Evolutionary conservation across 2,113 vertebrate species (phyloP).

Genomic region (Pterocles gutturalis): DNA sequence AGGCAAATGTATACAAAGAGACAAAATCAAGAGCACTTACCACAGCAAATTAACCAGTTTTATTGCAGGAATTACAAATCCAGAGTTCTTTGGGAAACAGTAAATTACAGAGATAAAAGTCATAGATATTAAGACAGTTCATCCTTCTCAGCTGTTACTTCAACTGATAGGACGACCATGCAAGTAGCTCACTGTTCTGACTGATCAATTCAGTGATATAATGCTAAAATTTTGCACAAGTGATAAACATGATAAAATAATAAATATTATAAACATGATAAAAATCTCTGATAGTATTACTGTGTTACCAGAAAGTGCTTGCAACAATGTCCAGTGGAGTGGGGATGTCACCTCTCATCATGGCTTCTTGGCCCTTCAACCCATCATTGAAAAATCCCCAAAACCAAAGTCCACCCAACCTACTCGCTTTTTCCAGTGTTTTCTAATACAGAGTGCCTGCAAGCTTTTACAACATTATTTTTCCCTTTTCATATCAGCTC

Average conservation of each 20-base stretch:
- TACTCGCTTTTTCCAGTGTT: neutral
- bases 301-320: neutral
- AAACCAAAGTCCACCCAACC: neutral
- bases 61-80: neutral
- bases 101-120: neutral
- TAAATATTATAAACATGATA: neutral
- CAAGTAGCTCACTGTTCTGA: neutral
- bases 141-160: neutral
- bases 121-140: neutral
- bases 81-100: neutral
- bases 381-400: accelerated
- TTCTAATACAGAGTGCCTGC: neutral
- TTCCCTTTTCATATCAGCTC: constrained; percentile 2
- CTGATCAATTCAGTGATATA: neutral
- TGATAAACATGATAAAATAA: neutral
- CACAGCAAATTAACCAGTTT: neutral
- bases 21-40: neutral
- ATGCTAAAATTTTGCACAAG: neutral
- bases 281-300: neutral
- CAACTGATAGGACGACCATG: neutral
- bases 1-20: neutral
- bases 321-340: neutral
- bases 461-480: neutral
- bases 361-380: neutral
- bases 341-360: neutral